Percentiles rank a stretch among this genome's conserved stretches.
Evolutionary conservation across 2,888 invertebrate genomes (phyloP).

Genomic region (Ashinkailepas kermadecensis): DNA sequence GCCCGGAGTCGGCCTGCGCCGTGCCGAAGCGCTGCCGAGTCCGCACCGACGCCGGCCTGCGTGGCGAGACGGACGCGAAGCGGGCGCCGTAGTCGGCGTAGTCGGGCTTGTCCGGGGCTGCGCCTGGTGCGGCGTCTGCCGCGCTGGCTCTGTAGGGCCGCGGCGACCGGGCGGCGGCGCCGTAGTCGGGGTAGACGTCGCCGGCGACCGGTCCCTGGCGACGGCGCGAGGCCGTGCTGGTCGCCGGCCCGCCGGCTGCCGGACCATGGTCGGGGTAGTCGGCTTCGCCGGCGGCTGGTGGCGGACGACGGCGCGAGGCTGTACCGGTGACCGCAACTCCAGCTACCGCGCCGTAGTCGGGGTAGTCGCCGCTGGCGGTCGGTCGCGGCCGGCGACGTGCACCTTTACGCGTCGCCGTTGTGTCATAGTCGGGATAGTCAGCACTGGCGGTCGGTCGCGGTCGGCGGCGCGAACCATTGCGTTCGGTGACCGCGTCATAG

Average conservation of each 20-base stretch:
- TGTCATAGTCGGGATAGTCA: neutral
- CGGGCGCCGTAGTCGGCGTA: too few relatives aligned
- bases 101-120: too few relatives aligned
- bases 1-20: too few relatives aligned
- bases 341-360: neutral
- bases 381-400: too few relatives aligned
- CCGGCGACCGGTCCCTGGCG: neutral
- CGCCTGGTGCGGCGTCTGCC: too few relatives aligned
- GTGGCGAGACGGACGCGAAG: too few relatives aligned
- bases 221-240: neutral
- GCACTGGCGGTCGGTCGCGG: too few relatives aligned
- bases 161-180: neutral
- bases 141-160: neutral
- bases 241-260: neutral
- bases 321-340: neutral
- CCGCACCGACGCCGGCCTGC: too few relatives aligned
- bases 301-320: neutral
- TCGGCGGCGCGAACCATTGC: too few relatives aligned
- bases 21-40: too few relatives aligned
- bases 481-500: neutral
- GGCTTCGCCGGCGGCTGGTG: neutral
- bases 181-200: neutral
- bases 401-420: too few relatives aligned
- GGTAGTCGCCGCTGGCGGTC: neutral
- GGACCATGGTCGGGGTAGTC: neutral